Evolutionary conservation across 2,888 invertebrate genomes (phyloP).

Genomic region (Sesamia inferens): DNA sequence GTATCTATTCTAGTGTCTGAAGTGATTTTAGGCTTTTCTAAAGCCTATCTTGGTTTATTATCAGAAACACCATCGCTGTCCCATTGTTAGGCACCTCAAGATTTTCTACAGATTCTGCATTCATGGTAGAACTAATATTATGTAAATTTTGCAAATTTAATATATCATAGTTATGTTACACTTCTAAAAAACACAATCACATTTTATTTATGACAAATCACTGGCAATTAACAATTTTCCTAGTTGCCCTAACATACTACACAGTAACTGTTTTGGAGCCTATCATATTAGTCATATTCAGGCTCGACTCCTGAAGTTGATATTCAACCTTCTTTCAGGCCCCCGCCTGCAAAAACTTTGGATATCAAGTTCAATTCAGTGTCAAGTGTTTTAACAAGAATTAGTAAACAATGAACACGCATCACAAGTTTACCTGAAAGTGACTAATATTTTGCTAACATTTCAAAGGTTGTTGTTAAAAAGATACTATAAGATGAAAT

Average conservation of each 20-base stretch:
- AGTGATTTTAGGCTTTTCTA: not conserved
- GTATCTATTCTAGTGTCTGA: not conserved
- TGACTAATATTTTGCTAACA: conserved; percentile 58
- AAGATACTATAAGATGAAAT: conserved; percentile 39
- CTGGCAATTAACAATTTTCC: conserved; percentile 74
- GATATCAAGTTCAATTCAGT: not conserved
- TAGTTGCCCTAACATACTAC: conserved; percentile 78
- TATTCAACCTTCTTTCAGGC: conserved; percentile 24
- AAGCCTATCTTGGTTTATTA: conserved; percentile 10
- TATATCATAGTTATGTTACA: conserved; percentile 47
- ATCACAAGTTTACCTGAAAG: conserved; percentile 31
- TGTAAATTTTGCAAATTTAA: conserved; percentile 52
- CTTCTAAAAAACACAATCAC: conserved; percentile 62
- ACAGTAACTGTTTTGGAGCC: conserved; percentile 66
- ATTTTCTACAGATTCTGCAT: conserved; percentile 24
- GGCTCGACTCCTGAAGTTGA: conserved; percentile 53
- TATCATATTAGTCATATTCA: conserved; percentile 69
- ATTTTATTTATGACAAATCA: conserved; percentile 65
- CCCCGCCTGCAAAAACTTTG: not conserved
- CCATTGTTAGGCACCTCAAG: not conserved
- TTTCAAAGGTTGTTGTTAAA: conserved; percentile 60
- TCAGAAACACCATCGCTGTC: not conserved
- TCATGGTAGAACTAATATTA: conserved; percentile 26
- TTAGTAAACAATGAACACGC: conserved; percentile 22
- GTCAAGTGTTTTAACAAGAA: conserved; percentile 5